Evolutionary conservation across 2,888 invertebrate genomes (phyloP), one percentile per base, ranked within the genome.

Genomic region (Noctuana brunneofusca): DNA sequence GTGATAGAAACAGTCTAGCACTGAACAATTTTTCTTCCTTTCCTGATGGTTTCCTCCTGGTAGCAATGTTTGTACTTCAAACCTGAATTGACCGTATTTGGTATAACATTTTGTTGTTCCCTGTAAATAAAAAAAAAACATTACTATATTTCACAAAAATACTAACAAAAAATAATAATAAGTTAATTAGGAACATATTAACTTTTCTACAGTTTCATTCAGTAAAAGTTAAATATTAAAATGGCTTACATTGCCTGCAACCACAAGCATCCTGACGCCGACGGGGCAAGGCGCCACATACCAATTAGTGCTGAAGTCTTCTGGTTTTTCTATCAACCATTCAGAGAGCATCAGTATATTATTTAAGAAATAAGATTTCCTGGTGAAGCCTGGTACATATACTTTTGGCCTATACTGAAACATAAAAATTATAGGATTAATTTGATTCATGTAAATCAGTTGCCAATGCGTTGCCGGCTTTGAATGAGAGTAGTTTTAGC

Each of bases 271-370:
- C 60, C 99, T 92, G 64, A 93, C 93, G 20, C 98, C 99, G 74
- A 94, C 93, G 0, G 99, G 99, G 78, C 97, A 97, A 0, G 96
- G 94, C 53, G 95, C 93, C 57, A 95, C 88, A 20, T 93, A 81
- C 97, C 97, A 97, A 54, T 95, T 93, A 4, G 93, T 89, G 64
- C 90, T 78, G 57, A 97, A 93, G 78, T 97, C 95, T 24, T 92
- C 89, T 0, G 99, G 99, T 62, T 95, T 93, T 70, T 98, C 97
- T 0, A 95, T 89, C 80, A 99, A 89, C 98, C 98, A 99, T 84
- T 99, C 99, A 0, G 98, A 98, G 64, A 96, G 78, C 96, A 98
- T 98, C 6, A 98, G 85, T 69, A 94, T 92, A 79, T 93, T 86
- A 8, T 75, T 80, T 66, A 89, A 92, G 2, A 41, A 20, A n/a